Percentiles rank a stretch among this genome's conserved stretches.
phyloP scores from a whole-genome alignment of 2,113 vertebrate species.

The Aspiorhynchus laticeps region DNA sequence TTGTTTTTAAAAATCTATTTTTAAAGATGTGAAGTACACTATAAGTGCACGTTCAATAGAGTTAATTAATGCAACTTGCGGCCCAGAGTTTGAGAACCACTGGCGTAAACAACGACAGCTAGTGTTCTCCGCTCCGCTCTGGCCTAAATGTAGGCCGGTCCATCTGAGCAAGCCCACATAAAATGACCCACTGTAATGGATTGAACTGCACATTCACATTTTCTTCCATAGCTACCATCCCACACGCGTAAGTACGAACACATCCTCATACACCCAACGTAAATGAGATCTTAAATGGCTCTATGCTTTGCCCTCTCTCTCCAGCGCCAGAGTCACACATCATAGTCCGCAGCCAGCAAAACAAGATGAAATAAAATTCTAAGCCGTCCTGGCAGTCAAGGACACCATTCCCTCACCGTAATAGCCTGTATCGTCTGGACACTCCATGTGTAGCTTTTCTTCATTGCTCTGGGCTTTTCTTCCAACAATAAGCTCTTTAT shows the following conservation, averaged over 20 bases:
- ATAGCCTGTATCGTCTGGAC: conserved; percentile 83
- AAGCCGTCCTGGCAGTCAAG: conserved; percentile 83
- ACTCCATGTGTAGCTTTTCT: conserved; percentile 82
- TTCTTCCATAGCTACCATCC: conserved; percentile 22
- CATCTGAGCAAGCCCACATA: conserved; percentile 54
- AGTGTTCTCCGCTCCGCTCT: conserved; percentile 58
- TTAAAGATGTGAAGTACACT: too few species aligned
- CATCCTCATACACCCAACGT: conserved; percentile 54
- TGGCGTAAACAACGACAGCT: background rate
- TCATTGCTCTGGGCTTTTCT: conserved; percentile 84
- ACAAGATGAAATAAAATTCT: conserved; percentile 85
- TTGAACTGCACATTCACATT: conserved; percentile 31
- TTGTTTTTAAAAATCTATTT: too few species aligned
- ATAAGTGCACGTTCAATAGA: background rate
- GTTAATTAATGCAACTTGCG: conserved; percentile 37
- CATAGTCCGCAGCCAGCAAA: conserved; percentile 79
- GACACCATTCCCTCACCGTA: conserved; percentile 82
- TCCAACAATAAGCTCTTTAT: conserved; percentile 87
- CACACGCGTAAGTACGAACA: conserved; percentile 6
- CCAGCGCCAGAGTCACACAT: conserved; percentile 77
- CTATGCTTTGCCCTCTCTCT: conserved; percentile 74
- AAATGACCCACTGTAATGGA: conserved; percentile 19
- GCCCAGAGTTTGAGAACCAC: conserved; percentile 44
- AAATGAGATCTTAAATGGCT: conserved; percentile 76
- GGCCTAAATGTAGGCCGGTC: conserved; percentile 70